Percentiles rank a stretch among this genome's conserved stretches.
Evolutionary conservation across 2,797 vertebrate species (phyloP).

Genomic region (Anas georgica): DNA sequence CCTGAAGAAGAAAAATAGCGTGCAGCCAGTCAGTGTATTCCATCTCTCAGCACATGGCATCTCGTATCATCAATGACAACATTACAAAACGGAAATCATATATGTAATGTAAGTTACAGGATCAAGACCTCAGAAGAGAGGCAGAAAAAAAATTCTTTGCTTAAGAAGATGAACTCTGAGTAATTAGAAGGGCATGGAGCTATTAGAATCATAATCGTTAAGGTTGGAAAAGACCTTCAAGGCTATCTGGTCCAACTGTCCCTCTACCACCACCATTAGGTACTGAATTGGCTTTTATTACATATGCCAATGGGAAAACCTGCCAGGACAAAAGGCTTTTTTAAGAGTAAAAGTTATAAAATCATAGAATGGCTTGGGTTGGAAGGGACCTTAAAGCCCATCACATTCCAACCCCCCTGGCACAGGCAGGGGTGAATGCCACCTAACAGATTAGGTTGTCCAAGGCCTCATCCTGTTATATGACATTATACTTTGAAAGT

Average conservation of each 20-base stretch:
- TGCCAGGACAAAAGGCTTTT: neutral
- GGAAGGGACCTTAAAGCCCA: too few relatives aligned
- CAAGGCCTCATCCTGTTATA: too few relatives aligned
- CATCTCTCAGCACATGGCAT: neutral
- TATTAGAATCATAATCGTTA: too few relatives aligned
- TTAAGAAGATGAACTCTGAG: neutral
- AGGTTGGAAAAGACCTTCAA: too few relatives aligned
- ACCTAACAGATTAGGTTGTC: too few relatives aligned
- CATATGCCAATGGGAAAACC: neutral
- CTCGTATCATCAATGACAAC: neutral
- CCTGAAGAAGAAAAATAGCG: constrained; percentile 75
- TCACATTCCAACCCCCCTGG: too few relatives aligned
- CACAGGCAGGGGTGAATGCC: too few relatives aligned
- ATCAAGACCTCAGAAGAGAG: neutral
- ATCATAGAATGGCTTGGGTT: too few relatives aligned
- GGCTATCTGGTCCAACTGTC: too few relatives aligned
- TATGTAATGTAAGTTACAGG: neutral
- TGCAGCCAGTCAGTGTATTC: neutral
- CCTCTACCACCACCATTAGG: too few relatives aligned
- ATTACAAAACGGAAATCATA: neutral
- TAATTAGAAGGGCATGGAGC: accelerated
- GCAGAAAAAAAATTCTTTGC: neutral
- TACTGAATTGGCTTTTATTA: too few relatives aligned
- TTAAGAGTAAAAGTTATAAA: neutral
- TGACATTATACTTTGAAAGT: accelerated